Evolutionary conservation across 2,888 invertebrate species (phyloP), one percentile per base, ranked within the genome.

Genomic region (Allygus modestus): DNA sequence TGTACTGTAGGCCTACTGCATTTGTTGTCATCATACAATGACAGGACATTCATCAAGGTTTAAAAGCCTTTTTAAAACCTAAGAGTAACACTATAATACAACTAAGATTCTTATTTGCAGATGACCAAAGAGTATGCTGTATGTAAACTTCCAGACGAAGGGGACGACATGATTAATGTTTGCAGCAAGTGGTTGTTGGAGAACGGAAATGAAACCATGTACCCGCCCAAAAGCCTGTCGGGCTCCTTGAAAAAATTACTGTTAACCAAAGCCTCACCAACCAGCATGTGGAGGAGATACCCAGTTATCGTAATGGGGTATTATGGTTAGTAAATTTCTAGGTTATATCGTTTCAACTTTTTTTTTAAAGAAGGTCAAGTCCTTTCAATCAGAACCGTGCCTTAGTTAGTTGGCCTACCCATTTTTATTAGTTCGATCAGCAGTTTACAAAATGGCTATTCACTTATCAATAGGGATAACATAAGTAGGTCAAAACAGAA

Each of bases 111-210:
- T 37, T 37, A 37, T 37, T 69, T 69, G 5, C 17, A 69, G 69
- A 69, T 69, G 69, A 1, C 17, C 9, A 23, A 61, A 33, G 33
- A 33, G 9, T 69, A 9, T 69, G 69, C 69, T 17, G 33, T 69
- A 31, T 69, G 69, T n/a, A 69, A 69, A n/a, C n/a, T 69, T 17
- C 69, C 69, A 9, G 17, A 69, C 7, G 69, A 69, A 31, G 69
- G n/a, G 4, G 33, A 69, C 17, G 69, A 69, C 17, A 33, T 69
- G 9, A 33, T 69, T 17, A 69, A 69, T 69, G 69, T 69, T n/a
- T 69, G 69, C 31, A 31, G 12, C 9, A 17, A 31, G 5, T 69
- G 69, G 69, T 5, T 69, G 15, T 0, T 17, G 2, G 23, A 31
- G 1, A 15, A n/a, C 2, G n/a, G 5, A 1, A 69, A 5, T 2